Percentiles rank a stretch among this genome's conserved stretches.
phyloP scores from a whole-genome alignment of 2,797 vertebrate genomes.

The Cuniculus paca region DNA sequence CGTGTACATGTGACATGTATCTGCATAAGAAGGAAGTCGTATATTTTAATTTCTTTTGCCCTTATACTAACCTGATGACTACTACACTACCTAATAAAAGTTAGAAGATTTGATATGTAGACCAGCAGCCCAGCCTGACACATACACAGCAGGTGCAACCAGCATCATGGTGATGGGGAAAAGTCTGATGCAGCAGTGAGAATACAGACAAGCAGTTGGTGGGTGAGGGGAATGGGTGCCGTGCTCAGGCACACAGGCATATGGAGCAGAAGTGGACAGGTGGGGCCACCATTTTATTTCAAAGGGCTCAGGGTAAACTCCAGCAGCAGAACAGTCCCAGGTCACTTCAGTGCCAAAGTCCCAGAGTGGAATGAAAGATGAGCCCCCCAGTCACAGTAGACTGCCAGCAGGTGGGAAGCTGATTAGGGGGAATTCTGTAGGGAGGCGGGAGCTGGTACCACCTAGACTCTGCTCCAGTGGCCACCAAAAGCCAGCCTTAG shows the following conservation, averaged over 20 bases:
- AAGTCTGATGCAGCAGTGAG: neutral
- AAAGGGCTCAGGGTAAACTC: neutral
- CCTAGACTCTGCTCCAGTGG: neutral
- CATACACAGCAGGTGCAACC: neutral
- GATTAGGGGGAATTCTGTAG: neutral
- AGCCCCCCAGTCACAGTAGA: neutral
- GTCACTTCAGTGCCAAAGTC: neutral
- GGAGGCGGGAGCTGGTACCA: neutral
- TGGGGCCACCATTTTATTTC: neutral
- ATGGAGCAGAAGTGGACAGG: neutral
- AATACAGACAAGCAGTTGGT: neutral
- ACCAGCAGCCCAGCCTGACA: neutral
- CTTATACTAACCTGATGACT: neutral
- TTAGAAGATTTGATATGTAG: neutral
- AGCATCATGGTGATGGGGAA: neutral
- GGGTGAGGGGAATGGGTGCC: neutral
- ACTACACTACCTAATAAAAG: neutral
- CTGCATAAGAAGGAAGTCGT: neutral
- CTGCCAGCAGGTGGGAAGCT: neutral
- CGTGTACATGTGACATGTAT: neutral
- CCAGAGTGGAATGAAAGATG: neutral
- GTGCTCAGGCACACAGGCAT: neutral
- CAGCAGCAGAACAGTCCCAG: neutral
- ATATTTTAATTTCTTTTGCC: constrained; percentile 37
- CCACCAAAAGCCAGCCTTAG: neutral